These are phyloP conservation scores for Myripristis murdjan DNA, from an alignment of 2,797 vertebrate genomes.

Conservation along the genomic window DNA sequence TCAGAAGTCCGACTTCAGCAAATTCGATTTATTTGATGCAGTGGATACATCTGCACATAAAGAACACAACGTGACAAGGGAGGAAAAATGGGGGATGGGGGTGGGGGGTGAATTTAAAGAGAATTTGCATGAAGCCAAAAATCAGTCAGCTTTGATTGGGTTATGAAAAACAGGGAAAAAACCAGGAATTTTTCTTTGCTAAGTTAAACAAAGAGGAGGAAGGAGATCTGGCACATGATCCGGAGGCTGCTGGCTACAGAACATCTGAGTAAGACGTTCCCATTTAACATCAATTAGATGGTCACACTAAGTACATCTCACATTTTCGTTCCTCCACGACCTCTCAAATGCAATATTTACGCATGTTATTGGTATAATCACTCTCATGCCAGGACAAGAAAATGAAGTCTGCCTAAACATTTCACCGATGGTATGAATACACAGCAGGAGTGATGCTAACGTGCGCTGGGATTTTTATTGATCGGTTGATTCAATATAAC, in stretches of 20 bases:
- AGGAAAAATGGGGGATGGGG: conserved; percentile 23
- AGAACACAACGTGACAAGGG: conserved; percentile 54
- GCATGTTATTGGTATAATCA: conserved; percentile 30
- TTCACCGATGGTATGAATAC: conserved; percentile 26
- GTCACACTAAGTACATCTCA: conserved; percentile 26
- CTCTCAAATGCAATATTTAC: conserved; percentile 24
- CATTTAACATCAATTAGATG: conserved; percentile 57
- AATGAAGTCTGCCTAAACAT: conserved; percentile 41
- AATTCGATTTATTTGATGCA: conserved; percentile 40
- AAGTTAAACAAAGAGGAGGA: conserved; percentile 58
- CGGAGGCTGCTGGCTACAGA: conserved; percentile 42
- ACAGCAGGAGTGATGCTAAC: conserved; percentile 23
- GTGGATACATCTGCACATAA: conserved; percentile 34
- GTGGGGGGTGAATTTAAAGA: not conserved
- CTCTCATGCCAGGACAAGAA: not conserved
- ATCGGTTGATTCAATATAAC: conserved; percentile 62
- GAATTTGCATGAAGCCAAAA: conserved; percentile 47
- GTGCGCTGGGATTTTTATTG: conserved; percentile 24
- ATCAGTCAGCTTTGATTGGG: conserved; percentile 45
- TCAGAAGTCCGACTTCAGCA: conserved; percentile 6
- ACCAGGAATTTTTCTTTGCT: conserved; percentile 41
- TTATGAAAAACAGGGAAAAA: conserved; percentile 57
- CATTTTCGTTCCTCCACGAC: conserved; percentile 28
- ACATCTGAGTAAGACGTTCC: conserved; percentile 46
- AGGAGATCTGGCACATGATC: conserved; percentile 36